A percentile compares a stretch with the other conserved stretches of the same genome.
Conservation (phyloP, 1,140 invertebrate genomes). For the Thaumatotibia leucotreta region DNA sequence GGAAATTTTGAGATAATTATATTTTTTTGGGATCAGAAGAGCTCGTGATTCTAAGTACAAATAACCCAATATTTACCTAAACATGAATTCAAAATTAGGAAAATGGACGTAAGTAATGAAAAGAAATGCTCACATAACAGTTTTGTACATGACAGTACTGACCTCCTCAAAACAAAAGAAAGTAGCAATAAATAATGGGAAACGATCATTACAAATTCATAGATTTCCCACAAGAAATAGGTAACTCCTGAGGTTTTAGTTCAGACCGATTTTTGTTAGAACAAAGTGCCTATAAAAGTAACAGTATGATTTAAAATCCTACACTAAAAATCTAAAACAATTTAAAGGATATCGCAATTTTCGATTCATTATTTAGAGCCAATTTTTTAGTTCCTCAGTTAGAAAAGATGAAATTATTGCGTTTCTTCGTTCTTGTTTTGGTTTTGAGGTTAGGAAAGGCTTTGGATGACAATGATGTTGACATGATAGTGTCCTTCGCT, state of each 20-base stretch:
- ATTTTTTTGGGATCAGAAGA: too few species aligned
- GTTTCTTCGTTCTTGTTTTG: background rate
- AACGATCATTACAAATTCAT: background rate
- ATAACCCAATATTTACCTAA: too few species aligned
- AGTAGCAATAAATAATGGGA: background rate
- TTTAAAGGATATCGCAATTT: too few species aligned
- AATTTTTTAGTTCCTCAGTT: background rate
- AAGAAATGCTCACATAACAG: too few species aligned
- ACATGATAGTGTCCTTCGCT: slow-evolving; percentile 42
- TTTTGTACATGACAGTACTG: background rate
- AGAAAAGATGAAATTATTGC: background rate
- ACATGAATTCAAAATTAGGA: too few species aligned
- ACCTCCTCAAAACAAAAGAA: background rate
- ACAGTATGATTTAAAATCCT: too few species aligned
- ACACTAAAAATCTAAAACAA: too few species aligned
- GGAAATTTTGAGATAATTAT: too few species aligned
- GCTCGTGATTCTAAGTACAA: too few species aligned
- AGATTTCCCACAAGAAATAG: background rate
- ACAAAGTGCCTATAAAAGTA: background rate
- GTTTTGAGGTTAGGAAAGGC: background rate
- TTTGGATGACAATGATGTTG: slow-evolving; percentile 8
- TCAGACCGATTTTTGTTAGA: background rate
- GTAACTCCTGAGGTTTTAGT: background rate
- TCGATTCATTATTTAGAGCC: too few species aligned
- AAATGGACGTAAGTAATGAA: too few species aligned